phyloP scores from a whole-genome alignment of 2,113 vertebrate species.

The Colossoma macropomum region DNA sequence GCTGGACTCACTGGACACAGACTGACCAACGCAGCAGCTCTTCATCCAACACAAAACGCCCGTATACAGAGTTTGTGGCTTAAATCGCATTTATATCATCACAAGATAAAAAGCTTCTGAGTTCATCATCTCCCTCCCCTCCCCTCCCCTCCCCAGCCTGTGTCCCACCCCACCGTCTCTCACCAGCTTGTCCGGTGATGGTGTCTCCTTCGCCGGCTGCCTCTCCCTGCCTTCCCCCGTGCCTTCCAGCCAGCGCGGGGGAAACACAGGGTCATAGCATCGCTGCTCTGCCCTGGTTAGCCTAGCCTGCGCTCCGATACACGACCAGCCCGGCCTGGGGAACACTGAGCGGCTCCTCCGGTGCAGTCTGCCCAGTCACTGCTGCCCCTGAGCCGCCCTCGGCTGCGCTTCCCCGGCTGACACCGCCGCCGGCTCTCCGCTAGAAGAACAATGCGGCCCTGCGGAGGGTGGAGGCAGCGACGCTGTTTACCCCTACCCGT shows the following conservation, averaged over 20 bases:
- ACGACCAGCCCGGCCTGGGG: not conserved
- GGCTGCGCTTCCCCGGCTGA: not conserved
- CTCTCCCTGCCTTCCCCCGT: conserved; percentile 40
- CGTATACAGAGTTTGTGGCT: no score
- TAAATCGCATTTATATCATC: no score
- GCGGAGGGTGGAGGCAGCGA: not conserved
- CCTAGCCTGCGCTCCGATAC: not conserved
- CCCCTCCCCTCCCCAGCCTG: not conserved
- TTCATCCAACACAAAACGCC: no score
- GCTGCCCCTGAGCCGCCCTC: no score
- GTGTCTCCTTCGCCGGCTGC: conserved; percentile 1
- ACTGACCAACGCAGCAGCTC: no score
- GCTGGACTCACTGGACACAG: no score
- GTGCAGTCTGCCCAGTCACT: not conserved
- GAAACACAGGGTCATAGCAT: conserved; percentile 51
- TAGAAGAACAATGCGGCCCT: conserved; percentile 29
- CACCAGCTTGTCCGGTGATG: conserved; percentile 36
- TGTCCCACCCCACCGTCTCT: not conserved
- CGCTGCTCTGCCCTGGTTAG: not conserved
- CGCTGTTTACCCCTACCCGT: not conserved
- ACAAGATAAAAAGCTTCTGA: no score
- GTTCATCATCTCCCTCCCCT: not conserved
- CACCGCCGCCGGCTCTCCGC: not conserved
- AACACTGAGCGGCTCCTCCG: not conserved
- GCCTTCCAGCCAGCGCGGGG: conserved; percentile 47